Conservation (phyloP, 2,888 invertebrate genomes). For the Ptycholaimellus sp. region DNA sequence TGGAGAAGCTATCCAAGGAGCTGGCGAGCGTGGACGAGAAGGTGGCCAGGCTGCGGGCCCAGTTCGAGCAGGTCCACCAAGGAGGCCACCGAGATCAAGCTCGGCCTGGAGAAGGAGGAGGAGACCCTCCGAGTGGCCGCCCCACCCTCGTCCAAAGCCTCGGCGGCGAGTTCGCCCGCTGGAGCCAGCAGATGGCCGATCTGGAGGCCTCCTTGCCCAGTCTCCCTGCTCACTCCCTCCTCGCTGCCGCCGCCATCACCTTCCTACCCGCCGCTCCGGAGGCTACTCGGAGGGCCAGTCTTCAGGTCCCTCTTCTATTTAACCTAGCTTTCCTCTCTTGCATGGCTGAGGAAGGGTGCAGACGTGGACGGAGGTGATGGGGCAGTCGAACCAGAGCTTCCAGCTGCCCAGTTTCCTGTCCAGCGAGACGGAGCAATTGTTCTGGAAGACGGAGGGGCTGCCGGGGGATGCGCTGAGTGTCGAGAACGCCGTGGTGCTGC, state of each 20-base stretch:
- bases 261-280: slow-evolving; percentile 48
- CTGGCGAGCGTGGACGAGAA: slow-evolving; percentile 31
- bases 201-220: too few species aligned
- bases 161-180: slow-evolving; percentile 61
- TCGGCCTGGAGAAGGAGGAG: slow-evolving; percentile 49
- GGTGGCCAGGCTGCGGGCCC: slow-evolving; percentile 29
- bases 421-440: slow-evolving; percentile 49
- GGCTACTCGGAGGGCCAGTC: slow-evolving; percentile 37
- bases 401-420: slow-evolving; percentile 16
- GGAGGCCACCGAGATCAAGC: slow-evolving; percentile 73
- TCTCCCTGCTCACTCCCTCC: too few species aligned
- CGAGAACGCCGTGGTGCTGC: slow-evolving; percentile 54
- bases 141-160: slow-evolving; percentile 57
- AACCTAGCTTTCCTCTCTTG: background rate
- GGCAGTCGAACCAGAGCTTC: slow-evolving; percentile 9
- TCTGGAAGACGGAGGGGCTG: slow-evolving; percentile 62
- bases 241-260: slow-evolving; percentile 52
- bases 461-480: slow-evolving; percentile 51
- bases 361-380: slow-evolving; percentile 4
- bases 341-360: background rate
- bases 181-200: slow-evolving; percentile 40
- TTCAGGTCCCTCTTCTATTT: slow-evolving; percentile 26
- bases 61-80: slow-evolving; percentile 52
- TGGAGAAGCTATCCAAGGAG: slow-evolving; percentile 34
- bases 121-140: too few species aligned